A percentile compares a stretch with the other conserved stretches of the same genome.
phyloP scores from a whole-genome alignment of 2,888 invertebrate species.

The Dioctria linearis region DNA sequence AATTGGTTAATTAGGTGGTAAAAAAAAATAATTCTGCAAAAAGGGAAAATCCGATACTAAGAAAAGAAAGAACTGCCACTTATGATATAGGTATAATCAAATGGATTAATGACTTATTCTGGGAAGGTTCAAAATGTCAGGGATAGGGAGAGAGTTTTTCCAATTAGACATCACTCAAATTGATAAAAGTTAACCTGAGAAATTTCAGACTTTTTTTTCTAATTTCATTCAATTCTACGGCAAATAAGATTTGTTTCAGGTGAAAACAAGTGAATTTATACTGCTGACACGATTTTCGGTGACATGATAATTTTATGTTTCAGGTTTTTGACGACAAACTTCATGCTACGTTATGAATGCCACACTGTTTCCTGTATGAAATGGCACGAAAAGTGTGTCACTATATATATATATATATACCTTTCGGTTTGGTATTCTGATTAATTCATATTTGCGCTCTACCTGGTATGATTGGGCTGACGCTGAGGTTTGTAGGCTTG shows the following conservation, averaged over 20 bases:
- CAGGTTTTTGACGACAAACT: slow-evolving; percentile 37
- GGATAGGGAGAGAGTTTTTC: slow-evolving; percentile 4
- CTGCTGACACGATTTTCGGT: slow-evolving; percentile 49
- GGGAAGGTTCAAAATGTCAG: too few species aligned
- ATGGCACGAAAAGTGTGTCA: slow-evolving; percentile 16
- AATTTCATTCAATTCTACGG: not conserved
- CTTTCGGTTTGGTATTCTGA: not conserved
- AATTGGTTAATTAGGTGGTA: slow-evolving; percentile 9
- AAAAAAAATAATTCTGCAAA: too few species aligned
- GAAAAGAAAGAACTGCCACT: too few species aligned
- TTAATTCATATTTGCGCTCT: slow-evolving; percentile 7
- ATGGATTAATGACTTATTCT: too few species aligned
- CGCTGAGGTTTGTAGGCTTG: not conserved
- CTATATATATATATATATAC: too few species aligned
- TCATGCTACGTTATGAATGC: slow-evolving; percentile 24
- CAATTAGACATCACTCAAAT: not conserved
- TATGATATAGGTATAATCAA: too few species aligned
- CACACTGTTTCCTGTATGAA: slow-evolving; percentile 12
- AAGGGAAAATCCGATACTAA: too few species aligned
- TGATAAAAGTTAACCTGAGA: not conserved
- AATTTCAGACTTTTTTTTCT: not conserved
- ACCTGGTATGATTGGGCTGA: not conserved
- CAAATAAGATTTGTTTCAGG: not conserved
- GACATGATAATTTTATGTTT: slow-evolving; percentile 37
- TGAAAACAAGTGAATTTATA: slow-evolving; percentile 46